Evolutionary conservation across 2,888 invertebrate genomes (phyloP).

Genomic region (Perithous albicinctus): DNA sequence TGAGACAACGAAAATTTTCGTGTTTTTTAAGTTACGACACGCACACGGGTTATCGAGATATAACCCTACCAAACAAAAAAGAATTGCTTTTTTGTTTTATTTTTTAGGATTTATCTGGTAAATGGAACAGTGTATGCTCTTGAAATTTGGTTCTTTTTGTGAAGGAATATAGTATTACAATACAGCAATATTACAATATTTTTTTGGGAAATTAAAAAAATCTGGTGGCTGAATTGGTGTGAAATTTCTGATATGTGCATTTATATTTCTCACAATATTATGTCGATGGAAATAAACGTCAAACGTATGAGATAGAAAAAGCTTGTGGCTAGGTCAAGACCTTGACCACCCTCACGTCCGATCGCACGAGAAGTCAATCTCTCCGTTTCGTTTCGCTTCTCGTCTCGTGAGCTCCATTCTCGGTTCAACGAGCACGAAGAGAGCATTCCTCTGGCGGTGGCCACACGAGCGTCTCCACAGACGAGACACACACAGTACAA

Average conservation of each 20-base stretch:
- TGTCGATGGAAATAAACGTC: constrained; percentile 35
- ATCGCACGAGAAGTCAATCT: constrained; percentile 60
- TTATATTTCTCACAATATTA: background rate
- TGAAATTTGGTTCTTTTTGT: no score
- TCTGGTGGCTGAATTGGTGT: background rate
- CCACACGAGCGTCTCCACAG: constrained; percentile 50
- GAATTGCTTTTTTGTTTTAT: no score
- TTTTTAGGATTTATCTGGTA: no score
- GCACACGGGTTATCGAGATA: no score
- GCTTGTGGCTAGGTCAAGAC: constrained; percentile 56
- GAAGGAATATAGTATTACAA: background rate
- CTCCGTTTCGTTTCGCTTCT: constrained; percentile 45
- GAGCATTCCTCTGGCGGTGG: constrained; percentile 50
- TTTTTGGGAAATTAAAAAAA: no score
- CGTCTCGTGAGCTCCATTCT: constrained; percentile 37
- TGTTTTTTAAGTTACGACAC: no score
- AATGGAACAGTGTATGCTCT: no score
- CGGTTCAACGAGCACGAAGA: constrained; percentile 64
- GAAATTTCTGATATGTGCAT: background rate
- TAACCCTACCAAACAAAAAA: no score
- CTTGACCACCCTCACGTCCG: constrained; percentile 62
- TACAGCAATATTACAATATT: no score
- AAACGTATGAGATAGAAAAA: constrained; percentile 23
- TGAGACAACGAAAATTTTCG: no score
- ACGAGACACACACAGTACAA: constrained; percentile 28